phyloP scores from a whole-genome alignment of 2,888 invertebrate genomes.

The Nomada hirtipes region DNA sequence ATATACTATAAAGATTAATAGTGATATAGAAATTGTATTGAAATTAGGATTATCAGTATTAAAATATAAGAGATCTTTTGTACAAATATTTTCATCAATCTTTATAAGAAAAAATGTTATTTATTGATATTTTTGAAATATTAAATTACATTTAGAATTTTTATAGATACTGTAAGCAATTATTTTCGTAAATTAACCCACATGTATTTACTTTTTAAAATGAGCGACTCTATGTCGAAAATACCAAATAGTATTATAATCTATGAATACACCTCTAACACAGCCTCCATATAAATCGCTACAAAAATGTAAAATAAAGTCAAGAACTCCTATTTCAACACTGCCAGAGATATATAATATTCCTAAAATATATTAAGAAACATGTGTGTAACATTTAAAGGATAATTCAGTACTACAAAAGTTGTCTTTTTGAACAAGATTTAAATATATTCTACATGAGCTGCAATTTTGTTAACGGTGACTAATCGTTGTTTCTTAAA shows the following conservation, averaged over 20 bases:
- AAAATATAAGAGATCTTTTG: conserved; percentile 35
- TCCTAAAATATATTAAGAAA: conserved; percentile 39
- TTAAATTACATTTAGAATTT: conserved; percentile 76
- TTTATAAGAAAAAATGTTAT: conserved; percentile 69
- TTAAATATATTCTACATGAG: conserved; percentile 40
- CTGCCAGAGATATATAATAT: conserved; percentile 30
- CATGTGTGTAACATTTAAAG: conserved; percentile 33
- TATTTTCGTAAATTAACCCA: conserved; percentile 53
- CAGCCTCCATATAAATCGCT: conserved; percentile 68
- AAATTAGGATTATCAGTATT: conserved; percentile 24
- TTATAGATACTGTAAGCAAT: conserved; percentile 53
- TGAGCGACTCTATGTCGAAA: conserved; percentile 30
- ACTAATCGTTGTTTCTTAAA: conserved; percentile 32
- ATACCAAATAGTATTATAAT: conserved; percentile 38
- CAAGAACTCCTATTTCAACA: conserved; percentile 46
- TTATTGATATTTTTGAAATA: conserved; percentile 74
- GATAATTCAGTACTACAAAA: conserved; percentile 57
- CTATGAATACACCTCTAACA: conserved; percentile 62
- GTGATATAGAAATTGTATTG: conserved; percentile 6
- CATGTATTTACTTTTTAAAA: conserved; percentile 27
- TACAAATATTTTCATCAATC: conserved; percentile 38
- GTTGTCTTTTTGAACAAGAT: conserved; percentile 46
- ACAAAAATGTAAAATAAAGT: conserved; percentile 59
- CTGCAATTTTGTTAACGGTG: conserved; percentile 22
- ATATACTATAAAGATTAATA: conserved; percentile 1